phyloP scores from a whole-genome alignment of 2,797 vertebrate genomes.

The Orestias chungarensis region DNA sequence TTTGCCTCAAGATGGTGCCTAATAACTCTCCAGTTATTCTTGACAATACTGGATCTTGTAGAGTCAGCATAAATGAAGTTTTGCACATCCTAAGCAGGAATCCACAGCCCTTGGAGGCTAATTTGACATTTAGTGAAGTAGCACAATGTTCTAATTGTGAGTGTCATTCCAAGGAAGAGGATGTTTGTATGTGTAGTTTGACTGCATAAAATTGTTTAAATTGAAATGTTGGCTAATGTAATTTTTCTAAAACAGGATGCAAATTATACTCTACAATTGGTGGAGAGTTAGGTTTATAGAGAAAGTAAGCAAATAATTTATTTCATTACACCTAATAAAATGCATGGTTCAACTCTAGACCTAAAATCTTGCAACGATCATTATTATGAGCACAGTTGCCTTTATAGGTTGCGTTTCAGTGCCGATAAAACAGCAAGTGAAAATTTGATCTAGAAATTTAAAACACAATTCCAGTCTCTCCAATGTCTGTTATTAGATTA shows the following conservation, averaged over 20 bases:
- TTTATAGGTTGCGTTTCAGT: not conserved
- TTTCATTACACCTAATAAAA: not conserved
- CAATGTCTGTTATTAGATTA: not conserved
- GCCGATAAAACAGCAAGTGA: not conserved
- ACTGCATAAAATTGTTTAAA: too few species aligned
- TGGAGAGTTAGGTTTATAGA: not conserved
- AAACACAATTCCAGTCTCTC: not conserved
- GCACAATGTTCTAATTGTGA: conserved; percentile 70
- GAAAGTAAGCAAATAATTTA: not conserved
- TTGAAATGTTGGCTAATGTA: conserved; percentile 62
- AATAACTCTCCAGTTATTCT: conserved; percentile 28
- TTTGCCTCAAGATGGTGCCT: conserved; percentile 23
- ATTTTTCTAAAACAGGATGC: conserved; percentile 11
- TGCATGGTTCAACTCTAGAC: not conserved
- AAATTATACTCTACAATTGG: not conserved
- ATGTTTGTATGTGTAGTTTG: too few species aligned
- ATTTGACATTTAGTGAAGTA: conserved; percentile 71
- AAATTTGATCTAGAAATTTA: not conserved
- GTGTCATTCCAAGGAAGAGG: conserved; percentile 54
- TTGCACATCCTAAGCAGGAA: conserved; percentile 57
- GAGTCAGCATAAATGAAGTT: conserved; percentile 49
- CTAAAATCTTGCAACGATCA: not conserved
- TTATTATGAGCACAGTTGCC: not conserved
- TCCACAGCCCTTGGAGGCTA: conserved; percentile 51
- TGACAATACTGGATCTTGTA: conserved; percentile 34